Conservation (phyloP, 2,888 invertebrate genomes). For the Rhingia campestris region DNA sequence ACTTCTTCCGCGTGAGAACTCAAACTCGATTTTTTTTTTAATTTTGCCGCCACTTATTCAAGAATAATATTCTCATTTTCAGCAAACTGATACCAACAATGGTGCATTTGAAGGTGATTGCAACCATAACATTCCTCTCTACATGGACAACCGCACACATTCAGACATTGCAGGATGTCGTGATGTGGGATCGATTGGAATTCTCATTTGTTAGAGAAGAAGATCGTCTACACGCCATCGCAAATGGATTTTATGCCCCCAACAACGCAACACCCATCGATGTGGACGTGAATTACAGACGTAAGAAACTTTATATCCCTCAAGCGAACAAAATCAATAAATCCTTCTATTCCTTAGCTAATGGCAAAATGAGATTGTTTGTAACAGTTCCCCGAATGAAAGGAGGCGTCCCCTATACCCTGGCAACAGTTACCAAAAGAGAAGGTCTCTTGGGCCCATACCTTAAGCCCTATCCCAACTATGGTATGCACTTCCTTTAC, state of each 20-base stretch:
- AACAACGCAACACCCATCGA: constrained; percentile 86
- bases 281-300: constrained; percentile 77
- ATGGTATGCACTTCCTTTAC: constrained; percentile 85
- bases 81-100: no score
- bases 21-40: no score
- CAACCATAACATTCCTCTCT: background rate
- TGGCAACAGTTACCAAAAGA: constrained; percentile 85
- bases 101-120: background rate
- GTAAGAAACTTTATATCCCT: constrained; percentile 48
- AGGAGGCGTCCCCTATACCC: constrained; percentile 88
- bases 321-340: background rate
- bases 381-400: constrained; percentile 89
- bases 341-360: constrained; percentile 38
- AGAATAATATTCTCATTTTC: no score
- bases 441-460: constrained; percentile 82
- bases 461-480: constrained; percentile 87
- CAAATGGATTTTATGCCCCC: constrained; percentile 84
- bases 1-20: no score
- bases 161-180: constrained; percentile 76
- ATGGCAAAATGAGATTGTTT: constrained; percentile 84
- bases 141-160: constrained; percentile 12
- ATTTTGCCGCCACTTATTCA: no score
- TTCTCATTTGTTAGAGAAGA: constrained; percentile 85
- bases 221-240: constrained; percentile 83
- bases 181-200: constrained; percentile 87